Evolutionary conservation across 2,797 vertebrate species (phyloP).

Genomic region (Microchirus variegatus): DNA sequence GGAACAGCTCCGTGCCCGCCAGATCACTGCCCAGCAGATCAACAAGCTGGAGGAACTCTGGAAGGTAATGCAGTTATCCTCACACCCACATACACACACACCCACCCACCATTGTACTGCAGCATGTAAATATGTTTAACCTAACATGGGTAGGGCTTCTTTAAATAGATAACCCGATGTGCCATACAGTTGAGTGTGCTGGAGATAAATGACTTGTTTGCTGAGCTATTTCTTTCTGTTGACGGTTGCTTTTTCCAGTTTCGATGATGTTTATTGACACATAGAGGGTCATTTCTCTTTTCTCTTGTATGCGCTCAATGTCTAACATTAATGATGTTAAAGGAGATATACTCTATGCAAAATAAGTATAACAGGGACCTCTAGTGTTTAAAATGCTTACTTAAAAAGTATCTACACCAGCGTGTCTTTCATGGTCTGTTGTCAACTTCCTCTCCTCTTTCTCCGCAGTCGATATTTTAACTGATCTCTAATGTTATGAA

Average conservation of each 20-base stretch:
- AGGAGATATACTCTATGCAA: too few relatives aligned
- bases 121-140: constrained; percentile 22
- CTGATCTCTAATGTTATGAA: too few relatives aligned
- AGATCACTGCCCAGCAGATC: constrained; percentile 98
- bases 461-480: too few relatives aligned
- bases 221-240: background rate
- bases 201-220: constrained; percentile 12
- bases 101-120: background rate
- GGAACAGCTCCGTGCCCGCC: constrained; percentile 94
- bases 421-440: too few relatives aligned
- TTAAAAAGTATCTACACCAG: too few relatives aligned
- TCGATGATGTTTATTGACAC: too few relatives aligned
- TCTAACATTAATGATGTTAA: too few relatives aligned
- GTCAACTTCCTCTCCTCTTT: too few relatives aligned
- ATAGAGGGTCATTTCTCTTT: too few relatives aligned
- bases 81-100: constrained; percentile 4
- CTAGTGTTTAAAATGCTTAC: too few relatives aligned
- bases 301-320: too few relatives aligned
- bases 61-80: constrained; percentile 84
- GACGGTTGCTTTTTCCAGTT: background rate
- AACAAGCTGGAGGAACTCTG: constrained; percentile 99
- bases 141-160: background rate
- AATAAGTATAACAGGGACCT: too few relatives aligned
- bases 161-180: background rate
- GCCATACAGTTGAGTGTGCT: constrained; percentile 18